Evolutionary conservation across 1,140 invertebrate species (phyloP).

Genomic region (Oreohelix idahoensis): DNA sequence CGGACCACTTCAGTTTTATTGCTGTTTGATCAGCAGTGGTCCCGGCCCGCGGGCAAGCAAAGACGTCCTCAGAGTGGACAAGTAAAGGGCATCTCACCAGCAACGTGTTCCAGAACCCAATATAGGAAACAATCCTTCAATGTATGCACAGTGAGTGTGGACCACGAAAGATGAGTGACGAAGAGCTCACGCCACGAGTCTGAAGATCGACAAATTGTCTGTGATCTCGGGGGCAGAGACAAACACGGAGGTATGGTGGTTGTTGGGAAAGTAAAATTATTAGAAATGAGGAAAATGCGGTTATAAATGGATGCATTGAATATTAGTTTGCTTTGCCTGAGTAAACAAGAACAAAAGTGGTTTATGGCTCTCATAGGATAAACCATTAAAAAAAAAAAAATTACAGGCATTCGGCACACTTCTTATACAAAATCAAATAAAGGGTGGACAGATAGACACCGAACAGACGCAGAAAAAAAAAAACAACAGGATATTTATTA

Average conservation of each 20-base stretch:
- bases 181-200: neutral
- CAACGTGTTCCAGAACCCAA: slow-evolving; percentile 2
- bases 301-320: neutral
- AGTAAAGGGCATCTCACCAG: neutral
- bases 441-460: no score
- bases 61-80: neutral
- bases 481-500: no score
- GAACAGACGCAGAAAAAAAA: no score
- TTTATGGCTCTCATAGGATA: no score
- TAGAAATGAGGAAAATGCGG: neutral
- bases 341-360: neutral
- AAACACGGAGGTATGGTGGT: neutral
- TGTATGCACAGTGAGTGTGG: neutral
- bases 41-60: neutral
- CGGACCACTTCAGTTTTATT: slow-evolving; percentile 18
- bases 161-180: neutral
- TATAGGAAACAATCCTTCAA: neutral
- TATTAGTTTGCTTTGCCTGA: neutral
- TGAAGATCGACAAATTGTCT: neutral
- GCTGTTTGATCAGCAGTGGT: slow-evolving; percentile 1
- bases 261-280: neutral
- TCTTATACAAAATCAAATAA: no score
- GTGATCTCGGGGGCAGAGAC: neutral
- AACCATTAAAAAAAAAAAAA: no score
- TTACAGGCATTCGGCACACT: no score